phyloP scores from a whole-genome alignment of 2,113 vertebrate species.

The Lontra canadensis region DNA sequence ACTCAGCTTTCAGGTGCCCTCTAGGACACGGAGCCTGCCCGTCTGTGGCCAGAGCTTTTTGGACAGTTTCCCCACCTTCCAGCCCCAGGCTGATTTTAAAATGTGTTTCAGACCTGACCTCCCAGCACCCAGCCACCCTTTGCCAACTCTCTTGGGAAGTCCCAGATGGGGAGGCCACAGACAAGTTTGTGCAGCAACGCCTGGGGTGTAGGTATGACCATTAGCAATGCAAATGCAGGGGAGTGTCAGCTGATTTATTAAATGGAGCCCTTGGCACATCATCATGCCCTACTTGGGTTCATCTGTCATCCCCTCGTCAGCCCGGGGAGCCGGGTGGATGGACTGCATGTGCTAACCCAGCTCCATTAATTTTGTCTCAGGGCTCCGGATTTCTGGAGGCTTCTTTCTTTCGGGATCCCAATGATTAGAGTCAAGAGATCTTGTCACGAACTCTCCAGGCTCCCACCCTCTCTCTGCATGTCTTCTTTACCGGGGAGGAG shows the following conservation, averaged over 20 bases:
- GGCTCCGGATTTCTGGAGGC: conserved; percentile 30
- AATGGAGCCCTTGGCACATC: conserved; percentile 54
- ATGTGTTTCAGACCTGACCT: conserved; percentile 7
- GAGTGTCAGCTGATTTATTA: conserved; percentile 71
- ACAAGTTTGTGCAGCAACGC: conserved; percentile 72
- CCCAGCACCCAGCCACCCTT: not conserved
- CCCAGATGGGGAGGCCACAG: not conserved
- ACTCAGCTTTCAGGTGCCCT: not conserved
- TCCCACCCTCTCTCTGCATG: not conserved
- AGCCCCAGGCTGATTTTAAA: conserved; percentile 8
- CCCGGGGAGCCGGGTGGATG: not conserved
- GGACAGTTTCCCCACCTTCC: not conserved
- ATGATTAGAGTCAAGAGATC: conserved; percentile 33
- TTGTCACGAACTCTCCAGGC: not conserved
- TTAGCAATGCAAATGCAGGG: conserved; percentile 72
- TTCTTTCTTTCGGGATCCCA: conserved; percentile 53
- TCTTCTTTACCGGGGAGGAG: conserved; percentile 51
- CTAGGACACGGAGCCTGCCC: not conserved
- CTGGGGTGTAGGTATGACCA: conserved; percentile 42
- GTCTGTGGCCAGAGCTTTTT: not conserved
- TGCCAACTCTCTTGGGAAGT: conserved; percentile 45
- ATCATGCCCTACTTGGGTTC: not conserved
- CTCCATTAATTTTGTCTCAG: conserved; percentile 36
- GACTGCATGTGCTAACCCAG: conserved; percentile 40
- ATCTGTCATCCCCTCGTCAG: conserved; percentile 60